Conservation (phyloP, 2,888 invertebrate species). For the Phyllotreta cruciferae region DNA sequence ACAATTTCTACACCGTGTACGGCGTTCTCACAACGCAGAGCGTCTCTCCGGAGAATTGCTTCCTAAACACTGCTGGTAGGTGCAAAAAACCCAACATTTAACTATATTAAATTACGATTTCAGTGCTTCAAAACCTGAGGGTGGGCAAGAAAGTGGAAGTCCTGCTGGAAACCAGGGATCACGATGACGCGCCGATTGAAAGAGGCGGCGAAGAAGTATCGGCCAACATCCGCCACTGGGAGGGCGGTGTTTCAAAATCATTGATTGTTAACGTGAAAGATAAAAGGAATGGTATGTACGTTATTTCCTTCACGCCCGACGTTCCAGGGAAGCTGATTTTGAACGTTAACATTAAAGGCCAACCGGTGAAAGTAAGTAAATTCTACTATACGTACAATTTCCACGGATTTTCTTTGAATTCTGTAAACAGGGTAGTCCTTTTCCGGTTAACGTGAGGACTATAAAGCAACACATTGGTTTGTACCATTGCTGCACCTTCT, state of each 20-base stretch:
- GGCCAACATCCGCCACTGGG: conserved; percentile 65
- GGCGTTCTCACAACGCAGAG: conserved; percentile 70
- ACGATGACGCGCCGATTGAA: conserved; percentile 68
- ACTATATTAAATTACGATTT: no score
- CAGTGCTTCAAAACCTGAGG: conserved; percentile 66
- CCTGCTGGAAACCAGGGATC: conserved; percentile 68
- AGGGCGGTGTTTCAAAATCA: conserved; percentile 59
- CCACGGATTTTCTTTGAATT: conserved; percentile 35
- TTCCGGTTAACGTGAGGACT: conserved; percentile 69
- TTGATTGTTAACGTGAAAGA: conserved; percentile 65
- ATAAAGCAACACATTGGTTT: conserved; percentile 72
- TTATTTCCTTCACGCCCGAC: conserved; percentile 68
- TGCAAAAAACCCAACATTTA: no score
- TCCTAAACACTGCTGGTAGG: conserved; percentile 66
- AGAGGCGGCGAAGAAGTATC: conserved; percentile 71
- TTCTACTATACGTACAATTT: background rate
- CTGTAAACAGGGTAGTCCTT: conserved; percentile 70
- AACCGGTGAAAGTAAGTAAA: conserved; percentile 68
- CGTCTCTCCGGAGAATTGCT: conserved; percentile 68
- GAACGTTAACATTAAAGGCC: conserved; percentile 69
- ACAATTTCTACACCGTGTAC: conserved; percentile 62
- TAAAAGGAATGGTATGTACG: conserved; percentile 71
- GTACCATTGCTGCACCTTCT: conserved; percentile 83
- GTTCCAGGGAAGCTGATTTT: conserved; percentile 69
- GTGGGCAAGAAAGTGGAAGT: conserved; percentile 70